phyloP scores from a whole-genome alignment of 1,140 invertebrate species.

The Dinoponera quadriceps region DNA sequence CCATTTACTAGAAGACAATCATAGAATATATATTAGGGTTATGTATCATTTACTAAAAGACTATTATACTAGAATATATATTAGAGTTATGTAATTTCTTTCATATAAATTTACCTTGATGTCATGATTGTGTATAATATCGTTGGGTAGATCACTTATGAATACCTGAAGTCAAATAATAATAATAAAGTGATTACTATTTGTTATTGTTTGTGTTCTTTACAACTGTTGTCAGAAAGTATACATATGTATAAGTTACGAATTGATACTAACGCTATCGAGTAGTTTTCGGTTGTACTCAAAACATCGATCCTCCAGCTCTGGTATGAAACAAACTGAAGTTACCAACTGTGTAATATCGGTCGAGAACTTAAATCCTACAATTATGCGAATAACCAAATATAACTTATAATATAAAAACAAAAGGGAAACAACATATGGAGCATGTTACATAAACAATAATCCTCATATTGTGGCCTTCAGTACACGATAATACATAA shows the following conservation, averaged over 20 bases:
- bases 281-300: neutral
- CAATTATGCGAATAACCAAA: no score
- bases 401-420: no score
- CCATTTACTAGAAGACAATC: no score
- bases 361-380: no score
- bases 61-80: neutral
- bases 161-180: constrained; percentile 65
- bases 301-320: neutral
- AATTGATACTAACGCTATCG: neutral
- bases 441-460: no score
- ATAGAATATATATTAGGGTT: no score
- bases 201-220: neutral
- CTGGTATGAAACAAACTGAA: neutral
- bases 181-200: neutral
- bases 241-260: neutral
- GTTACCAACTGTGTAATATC: no score
- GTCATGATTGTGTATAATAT: constrained; percentile 75
- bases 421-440: no score
- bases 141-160: constrained; percentile 16
- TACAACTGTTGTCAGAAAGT: no score
- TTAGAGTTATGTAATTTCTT: constrained; percentile 1
- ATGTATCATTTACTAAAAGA: no score
- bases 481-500: no score
- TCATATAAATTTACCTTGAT: constrained; percentile 76
- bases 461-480: no score